A percentile compares a stretch with the other conserved stretches of the same genome.
Evolutionary conservation across 2,113 vertebrate species (phyloP).

Genomic region (Melanocharis versteri): DNA sequence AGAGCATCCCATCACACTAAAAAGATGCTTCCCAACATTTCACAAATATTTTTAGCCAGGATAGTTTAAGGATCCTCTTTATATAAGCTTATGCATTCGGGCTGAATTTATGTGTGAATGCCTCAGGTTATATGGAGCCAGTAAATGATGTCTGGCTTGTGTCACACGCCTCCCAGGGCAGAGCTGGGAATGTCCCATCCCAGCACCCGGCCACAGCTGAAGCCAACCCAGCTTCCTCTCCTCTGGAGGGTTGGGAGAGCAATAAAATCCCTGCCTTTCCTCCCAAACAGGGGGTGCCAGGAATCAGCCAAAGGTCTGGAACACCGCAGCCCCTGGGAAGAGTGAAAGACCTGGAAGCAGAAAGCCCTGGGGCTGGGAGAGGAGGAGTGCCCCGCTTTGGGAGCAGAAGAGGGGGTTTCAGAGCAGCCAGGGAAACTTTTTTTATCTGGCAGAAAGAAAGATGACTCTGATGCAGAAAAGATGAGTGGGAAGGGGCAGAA

Average conservation of each 20-base stretch:
- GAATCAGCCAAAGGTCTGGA: not conserved
- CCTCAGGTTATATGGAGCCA: constrained; percentile 54
- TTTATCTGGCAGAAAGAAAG: not conserved
- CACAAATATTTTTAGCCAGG: not conserved
- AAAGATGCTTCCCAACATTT: not conserved
- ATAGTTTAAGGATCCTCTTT: constrained; percentile 15
- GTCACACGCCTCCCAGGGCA: not conserved
- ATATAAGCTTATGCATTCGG: not conserved
- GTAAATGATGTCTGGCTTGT: constrained; percentile 39
- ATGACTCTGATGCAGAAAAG: not conserved
- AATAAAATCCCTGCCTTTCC: not conserved
- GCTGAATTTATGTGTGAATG: constrained; percentile 46
- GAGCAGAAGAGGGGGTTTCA: not conserved
- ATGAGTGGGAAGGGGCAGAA: not conserved
- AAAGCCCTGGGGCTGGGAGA: accelerated
- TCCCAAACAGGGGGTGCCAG: not conserved
- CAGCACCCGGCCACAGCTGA: not conserved
- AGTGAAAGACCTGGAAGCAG: accelerated
- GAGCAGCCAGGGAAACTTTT: not conserved
- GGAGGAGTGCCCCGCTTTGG: not conserved
- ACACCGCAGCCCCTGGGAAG: not conserved
- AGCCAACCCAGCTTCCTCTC: not conserved
- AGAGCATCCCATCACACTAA: not conserved
- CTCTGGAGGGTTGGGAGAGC: not conserved
- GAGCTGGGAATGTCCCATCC: constrained; percentile 4